These are phyloP conservation scores for Suillia variegata DNA, from an alignment of 2,888 invertebrate genomes.

Conservation along the genomic window DNA sequence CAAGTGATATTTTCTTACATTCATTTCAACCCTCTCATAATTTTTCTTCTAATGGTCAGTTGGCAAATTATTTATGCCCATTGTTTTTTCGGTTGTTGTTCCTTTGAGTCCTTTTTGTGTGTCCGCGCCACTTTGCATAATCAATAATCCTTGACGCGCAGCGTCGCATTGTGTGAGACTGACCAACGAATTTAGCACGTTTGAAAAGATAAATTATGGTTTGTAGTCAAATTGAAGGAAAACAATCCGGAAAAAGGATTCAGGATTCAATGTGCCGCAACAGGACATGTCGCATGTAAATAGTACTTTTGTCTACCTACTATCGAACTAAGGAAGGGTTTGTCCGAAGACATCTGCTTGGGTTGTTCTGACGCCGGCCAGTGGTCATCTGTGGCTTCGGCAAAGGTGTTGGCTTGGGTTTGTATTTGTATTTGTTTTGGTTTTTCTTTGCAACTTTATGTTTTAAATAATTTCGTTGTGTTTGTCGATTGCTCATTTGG, in stretches of 20 bases:
- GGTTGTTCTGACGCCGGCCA: constrained; percentile 1
- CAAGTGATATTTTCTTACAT: constrained; percentile 28
- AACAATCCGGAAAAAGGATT: constrained; percentile 39
- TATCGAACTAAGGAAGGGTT: no score
- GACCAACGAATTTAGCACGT: constrained; percentile 50
- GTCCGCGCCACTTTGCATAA: constrained; percentile 54
- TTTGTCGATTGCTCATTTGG: not conserved
- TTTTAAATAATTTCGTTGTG: constrained; percentile 6
- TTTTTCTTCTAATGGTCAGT: constrained; percentile 37
- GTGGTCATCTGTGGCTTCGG: constrained; percentile 3
- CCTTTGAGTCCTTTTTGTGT: constrained; percentile 36
- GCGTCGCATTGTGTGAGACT: constrained; percentile 46
- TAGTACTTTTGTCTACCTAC: not conserved
- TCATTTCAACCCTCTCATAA: constrained; percentile 44
- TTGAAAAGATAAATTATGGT: constrained; percentile 59
- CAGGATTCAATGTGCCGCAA: constrained; percentile 20
- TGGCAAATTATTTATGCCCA: constrained; percentile 26
- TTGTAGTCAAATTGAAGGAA: constrained; percentile 59
- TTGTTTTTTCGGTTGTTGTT: constrained; percentile 19
- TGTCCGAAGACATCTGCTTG: constrained; percentile 32
- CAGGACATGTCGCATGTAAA: constrained; percentile 10
- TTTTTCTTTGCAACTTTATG: constrained; percentile 10
- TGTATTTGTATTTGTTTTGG: constrained; percentile 26
- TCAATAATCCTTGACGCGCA: constrained; percentile 59
- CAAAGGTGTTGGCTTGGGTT: constrained; percentile 4